Base-by-base conservation (phyloP, 2,113 vertebrate species). In the Phrynocephalus versicolor region DNA sequence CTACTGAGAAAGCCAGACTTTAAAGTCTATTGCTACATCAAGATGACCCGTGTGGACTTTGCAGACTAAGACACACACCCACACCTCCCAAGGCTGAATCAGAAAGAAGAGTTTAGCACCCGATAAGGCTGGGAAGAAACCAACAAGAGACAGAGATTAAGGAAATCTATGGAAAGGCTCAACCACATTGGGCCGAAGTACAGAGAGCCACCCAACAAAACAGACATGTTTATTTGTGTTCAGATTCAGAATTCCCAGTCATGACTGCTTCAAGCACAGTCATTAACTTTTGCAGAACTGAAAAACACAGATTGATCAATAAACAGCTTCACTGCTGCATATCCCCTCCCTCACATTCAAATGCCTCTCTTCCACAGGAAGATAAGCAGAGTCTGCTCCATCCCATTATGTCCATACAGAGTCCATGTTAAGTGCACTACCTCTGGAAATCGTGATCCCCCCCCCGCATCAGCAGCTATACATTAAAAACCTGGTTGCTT, bases 1-100 rank as follows among this genome's bases (percentile, higher is more conserved):
- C 16, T 51, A 76, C n/a, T 15, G 72, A 84, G 39, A 84, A 83
- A 84, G 15, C 37, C 33, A 84, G 41, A 75, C 13, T 84, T 25
- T 15, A 62, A n/a, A 8, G 37, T n/a, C 25, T 79, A 60, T 79
- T 85, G 84, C 75, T 58, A 33, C 19, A 72, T n/a, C 76, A 72
- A 45, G 55, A 60, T 41, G 19, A 71, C 27, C 37, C 30, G 33
- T 60, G 58, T 79, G 65, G 67, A 85, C 76, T 85, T 79, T 57
- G 33, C 25, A 58, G 55, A 57, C 67, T 57, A 27, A n/a, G 19
- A n/a, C n/a, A n/a, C n/a, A n/a, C n/a, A n/a, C n/a, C n/a, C n/a
- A n/a, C n/a, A n/a, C 41, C 55, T 23, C 62, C 37, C 57, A 84
- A 67, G 41, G 82, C 35, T 35, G 51, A 79, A 30, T 62, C 35